Conservation (phyloP, 2,888 invertebrate species). For the Cephus runcator region DNA sequence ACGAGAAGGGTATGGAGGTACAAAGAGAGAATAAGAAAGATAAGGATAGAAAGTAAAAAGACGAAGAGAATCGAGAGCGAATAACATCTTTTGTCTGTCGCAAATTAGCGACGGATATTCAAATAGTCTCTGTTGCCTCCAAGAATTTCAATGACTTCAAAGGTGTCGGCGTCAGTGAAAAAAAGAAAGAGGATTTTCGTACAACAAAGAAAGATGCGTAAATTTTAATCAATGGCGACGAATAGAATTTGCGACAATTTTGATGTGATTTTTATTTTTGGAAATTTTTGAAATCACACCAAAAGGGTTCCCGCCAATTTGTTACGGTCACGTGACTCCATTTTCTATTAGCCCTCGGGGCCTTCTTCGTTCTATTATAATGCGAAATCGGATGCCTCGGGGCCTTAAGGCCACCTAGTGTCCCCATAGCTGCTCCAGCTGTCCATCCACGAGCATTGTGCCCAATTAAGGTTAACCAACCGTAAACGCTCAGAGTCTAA, state of each 20-base stretch:
- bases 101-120: slow-evolving; percentile 56
- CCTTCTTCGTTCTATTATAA: slow-evolving; percentile 47
- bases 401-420: slow-evolving; percentile 26
- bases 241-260: background rate
- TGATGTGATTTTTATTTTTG: background rate
- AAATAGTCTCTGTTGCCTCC: slow-evolving; percentile 38
- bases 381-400: slow-evolving; percentile 53
- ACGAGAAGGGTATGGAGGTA: slow-evolving; percentile 16
- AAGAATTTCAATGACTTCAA: slow-evolving; percentile 44
- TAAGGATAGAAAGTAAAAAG: slow-evolving; percentile 13
- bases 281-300: background rate
- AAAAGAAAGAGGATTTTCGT: background rate
- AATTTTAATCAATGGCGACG: background rate
- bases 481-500: slow-evolving; percentile 62
- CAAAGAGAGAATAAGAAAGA: slow-evolving; percentile 2
- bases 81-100: slow-evolving; percentile 60
- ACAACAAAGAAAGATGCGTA: background rate
- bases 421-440: slow-evolving; percentile 28
- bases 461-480: slow-evolving; percentile 56
- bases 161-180: background rate
- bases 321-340: slow-evolving; percentile 53
- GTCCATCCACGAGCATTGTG: slow-evolving; percentile 38
- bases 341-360: slow-evolving; percentile 46
- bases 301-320: slow-evolving; percentile 40
- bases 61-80: slow-evolving; percentile 31